Conservation (phyloP, 2,888 invertebrate genomes). For the Leptura quadrifasciata region DNA sequence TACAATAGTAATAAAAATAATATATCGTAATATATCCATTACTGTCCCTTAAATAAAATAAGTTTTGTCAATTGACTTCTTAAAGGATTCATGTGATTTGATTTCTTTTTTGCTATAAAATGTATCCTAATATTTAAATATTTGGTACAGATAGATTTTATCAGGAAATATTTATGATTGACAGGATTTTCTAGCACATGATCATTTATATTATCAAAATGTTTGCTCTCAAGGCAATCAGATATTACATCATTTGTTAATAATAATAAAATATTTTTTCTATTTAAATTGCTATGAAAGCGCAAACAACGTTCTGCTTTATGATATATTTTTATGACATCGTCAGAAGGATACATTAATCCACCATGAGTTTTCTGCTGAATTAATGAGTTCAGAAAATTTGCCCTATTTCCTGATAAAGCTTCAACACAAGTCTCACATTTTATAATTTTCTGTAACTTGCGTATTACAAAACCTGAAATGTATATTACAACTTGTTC, state of each 20-base stretch:
- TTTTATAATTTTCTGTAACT: slow-evolving; percentile 23
- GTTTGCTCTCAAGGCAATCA: too few relatives aligned
- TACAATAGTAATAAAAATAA: too few relatives aligned
- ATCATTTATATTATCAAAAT: too few relatives aligned
- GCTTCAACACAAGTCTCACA: neutral
- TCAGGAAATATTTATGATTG: too few relatives aligned
- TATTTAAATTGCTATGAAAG: too few relatives aligned
- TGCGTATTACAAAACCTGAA: slow-evolving; percentile 45
- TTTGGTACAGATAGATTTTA: neutral
- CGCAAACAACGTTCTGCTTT: too few relatives aligned
- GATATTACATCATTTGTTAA: too few relatives aligned
- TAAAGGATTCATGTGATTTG: neutral
- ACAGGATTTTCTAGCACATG: neutral
- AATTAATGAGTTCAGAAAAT: neutral
- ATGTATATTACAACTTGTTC: slow-evolving; percentile 42
- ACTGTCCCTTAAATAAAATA: neutral
- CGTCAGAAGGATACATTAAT: neutral
- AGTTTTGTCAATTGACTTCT: neutral
- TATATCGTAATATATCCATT: too few relatives aligned
- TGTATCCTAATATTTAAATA: neutral
- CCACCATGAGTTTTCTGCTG: neutral
- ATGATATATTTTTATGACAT: neutral
- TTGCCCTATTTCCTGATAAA: neutral
- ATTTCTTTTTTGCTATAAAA: neutral
- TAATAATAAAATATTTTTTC: too few relatives aligned